Conservation (phyloP, 2,888 invertebrate species). For the Coleophora flavipennella region DNA sequence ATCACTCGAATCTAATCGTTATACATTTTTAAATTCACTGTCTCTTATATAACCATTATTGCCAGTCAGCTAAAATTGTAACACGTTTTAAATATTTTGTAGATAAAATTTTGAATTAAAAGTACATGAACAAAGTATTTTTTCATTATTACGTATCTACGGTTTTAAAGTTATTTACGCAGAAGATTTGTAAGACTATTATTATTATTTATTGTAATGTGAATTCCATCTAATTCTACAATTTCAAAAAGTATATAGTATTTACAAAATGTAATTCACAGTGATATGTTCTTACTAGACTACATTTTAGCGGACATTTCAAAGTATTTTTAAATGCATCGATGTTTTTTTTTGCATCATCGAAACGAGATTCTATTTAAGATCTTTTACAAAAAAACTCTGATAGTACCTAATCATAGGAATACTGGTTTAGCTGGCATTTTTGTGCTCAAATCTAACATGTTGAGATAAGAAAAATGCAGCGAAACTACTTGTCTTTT, state of each 20-base stretch:
- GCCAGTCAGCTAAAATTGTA: conserved; percentile 53
- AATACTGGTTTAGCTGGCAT: no score
- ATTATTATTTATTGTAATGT: no score
- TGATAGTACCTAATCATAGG: no score
- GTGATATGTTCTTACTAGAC: conserved; percentile 54
- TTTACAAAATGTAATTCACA: conserved; percentile 58
- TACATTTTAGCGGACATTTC: conserved; percentile 41
- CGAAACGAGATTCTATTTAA: conserved; percentile 17
- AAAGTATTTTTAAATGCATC: conserved; percentile 36
- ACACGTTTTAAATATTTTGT: conserved; percentile 42
- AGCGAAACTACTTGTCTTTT: conserved; percentile 26
- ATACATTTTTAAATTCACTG: conserved; percentile 35
- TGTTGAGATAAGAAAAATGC: background rate
- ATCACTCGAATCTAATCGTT: conserved; percentile 41
- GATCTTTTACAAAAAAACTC: background rate
- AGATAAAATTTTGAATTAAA: conserved; percentile 15
- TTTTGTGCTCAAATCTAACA: no score
- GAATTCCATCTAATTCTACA: conserved; percentile 32
- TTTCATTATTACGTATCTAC: no score
- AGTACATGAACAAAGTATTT: no score
- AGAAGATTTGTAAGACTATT: conserved; percentile 42
- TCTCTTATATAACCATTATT: conserved; percentile 32
- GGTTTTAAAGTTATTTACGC: conserved; percentile 39
- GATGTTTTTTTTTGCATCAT: conserved; percentile 14
- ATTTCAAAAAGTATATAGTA: conserved; percentile 39